A percentile compares a stretch with the other conserved stretches of the same genome.
These are phyloP conservation scores for Calonectris borealis DNA, from an alignment of 2,113 vertebrate genomes.

Conservation along the genomic window DNA sequence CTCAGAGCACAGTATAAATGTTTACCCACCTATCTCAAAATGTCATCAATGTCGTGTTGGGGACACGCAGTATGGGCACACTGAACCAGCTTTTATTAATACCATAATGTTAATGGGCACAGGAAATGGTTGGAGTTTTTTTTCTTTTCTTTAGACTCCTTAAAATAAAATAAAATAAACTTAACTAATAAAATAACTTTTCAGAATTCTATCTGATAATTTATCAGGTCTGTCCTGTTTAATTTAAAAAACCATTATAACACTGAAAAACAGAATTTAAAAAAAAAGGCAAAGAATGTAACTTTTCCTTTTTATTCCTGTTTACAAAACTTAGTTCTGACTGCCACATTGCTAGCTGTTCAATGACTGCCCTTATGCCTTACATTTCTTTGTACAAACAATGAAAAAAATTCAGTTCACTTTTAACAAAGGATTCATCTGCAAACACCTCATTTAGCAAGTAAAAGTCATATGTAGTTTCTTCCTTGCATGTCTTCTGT, in stretches of 20 bases:
- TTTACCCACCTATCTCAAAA: slow-evolving; percentile 20
- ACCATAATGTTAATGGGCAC: not conserved
- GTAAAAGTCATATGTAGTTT: not conserved
- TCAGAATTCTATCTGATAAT: not conserved
- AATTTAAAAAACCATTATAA: not conserved
- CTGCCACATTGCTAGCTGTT: not conserved
- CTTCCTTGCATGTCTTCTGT: not conserved
- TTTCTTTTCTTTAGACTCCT: not conserved
- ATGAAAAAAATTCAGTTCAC: not conserved
- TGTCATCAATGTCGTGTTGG: not conserved
- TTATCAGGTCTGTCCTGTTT: not conserved
- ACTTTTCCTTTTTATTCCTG: not conserved
- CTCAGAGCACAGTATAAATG: not conserved
- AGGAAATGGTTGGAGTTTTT: not conserved
- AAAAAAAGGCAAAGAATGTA: not conserved
- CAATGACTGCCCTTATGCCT: not conserved
- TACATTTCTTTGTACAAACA: not conserved
- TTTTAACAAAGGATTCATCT: not conserved
- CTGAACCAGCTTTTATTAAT: not conserved
- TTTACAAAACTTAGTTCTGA: not conserved
- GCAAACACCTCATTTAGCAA: not conserved
- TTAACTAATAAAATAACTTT: not conserved
- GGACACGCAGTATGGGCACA: not conserved
- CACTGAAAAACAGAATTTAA: not conserved
- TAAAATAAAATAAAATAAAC: not conserved